phyloP scores from a whole-genome alignment of 1,140 invertebrate genomes.

The Wasmannia auropunctata region DNA sequence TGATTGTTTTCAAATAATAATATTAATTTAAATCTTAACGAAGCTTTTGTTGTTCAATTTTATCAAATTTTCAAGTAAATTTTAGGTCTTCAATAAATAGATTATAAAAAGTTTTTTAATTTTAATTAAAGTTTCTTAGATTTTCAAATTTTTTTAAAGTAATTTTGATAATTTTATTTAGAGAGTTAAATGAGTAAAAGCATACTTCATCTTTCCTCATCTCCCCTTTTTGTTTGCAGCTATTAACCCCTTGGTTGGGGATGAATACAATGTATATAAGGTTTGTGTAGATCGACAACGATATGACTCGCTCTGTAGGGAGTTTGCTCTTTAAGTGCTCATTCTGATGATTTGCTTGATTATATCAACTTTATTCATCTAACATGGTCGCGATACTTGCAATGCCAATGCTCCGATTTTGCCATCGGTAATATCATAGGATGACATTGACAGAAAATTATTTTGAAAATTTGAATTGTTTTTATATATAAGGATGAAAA shows the following conservation, averaged over 20 bases:
- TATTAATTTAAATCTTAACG: not conserved
- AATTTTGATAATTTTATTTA: not conserved
- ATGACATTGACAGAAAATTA: not conserved
- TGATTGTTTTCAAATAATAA: not conserved
- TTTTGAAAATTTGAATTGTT: not conserved
- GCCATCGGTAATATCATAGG: not conserved
- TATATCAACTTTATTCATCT: not conserved
- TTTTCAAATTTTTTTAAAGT: not conserved
- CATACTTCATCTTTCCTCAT: not conserved
- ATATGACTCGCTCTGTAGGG: not conserved
- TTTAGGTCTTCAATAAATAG: not conserved
- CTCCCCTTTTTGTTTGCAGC: not conserved
- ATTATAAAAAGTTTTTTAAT: not conserved
- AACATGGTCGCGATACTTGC: not conserved
- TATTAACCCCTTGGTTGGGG: not conserved
- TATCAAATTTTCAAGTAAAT: not conserved
- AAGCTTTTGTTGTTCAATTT: not conserved
- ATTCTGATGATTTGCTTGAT: not conserved
- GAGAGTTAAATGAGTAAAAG: not conserved
- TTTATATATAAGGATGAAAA: not conserved
- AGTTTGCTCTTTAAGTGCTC: constrained; percentile 4
- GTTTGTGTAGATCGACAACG: constrained; percentile 15
- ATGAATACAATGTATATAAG: not conserved
- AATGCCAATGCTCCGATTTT: constrained; percentile 9
- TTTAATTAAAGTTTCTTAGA: not conserved